phyloP scores from a whole-genome alignment of 2,797 vertebrate species.

The Anabacerthia variegaticeps region DNA sequence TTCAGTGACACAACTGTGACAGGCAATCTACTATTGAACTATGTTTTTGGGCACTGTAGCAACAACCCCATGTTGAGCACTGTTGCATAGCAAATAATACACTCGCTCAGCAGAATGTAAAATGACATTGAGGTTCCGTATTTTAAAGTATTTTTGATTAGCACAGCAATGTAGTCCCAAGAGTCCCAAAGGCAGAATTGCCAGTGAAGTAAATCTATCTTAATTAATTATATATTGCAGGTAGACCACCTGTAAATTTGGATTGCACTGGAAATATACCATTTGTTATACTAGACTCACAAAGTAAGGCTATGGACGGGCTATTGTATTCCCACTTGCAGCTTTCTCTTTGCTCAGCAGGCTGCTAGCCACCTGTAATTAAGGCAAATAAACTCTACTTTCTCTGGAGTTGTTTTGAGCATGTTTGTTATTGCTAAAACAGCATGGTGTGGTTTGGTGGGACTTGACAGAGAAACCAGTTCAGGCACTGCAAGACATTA shows the following conservation, averaged over 20 bases:
- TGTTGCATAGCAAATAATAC: not conserved
- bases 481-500: not conserved
- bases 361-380: not conserved
- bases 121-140: not conserved
- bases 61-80: not conserved
- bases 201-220: not conserved
- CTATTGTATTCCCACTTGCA: not conserved
- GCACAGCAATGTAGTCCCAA: not conserved
- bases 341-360: not conserved
- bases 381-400: not conserved
- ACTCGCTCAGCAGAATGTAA: rapidly evolving
- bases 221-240: not conserved
- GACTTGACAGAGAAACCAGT: not conserved
- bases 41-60: not conserved
- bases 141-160: not conserved
- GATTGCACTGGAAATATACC: not conserved
- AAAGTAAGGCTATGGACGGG: not conserved
- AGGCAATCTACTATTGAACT: not conserved
- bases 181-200: not conserved
- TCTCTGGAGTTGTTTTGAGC: not conserved
- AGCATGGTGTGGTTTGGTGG: not conserved
- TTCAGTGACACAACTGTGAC: not conserved
- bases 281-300: not conserved
- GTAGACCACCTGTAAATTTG: not conserved
- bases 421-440: not conserved